Evolutionary conservation across 2,888 invertebrate genomes (phyloP), one percentile per base, ranked within the genome.

Genomic region (Cephus pygmeus): DNA sequence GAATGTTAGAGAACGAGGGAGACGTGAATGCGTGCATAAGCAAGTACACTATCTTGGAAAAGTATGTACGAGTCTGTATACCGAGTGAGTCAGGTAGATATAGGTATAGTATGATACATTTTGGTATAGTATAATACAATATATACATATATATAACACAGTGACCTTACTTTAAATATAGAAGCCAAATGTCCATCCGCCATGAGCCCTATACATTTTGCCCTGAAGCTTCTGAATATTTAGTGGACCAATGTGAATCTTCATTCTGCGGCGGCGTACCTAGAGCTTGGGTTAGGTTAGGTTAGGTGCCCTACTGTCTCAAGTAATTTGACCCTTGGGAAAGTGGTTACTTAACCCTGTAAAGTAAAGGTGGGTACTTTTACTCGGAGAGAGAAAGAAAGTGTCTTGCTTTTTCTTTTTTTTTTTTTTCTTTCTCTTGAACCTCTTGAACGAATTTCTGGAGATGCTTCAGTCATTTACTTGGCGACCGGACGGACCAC

Each of bases 21-120:
- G 71, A 71, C 23, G 71, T 71, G 71, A 71, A 71, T 71, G 71
- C 71, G 71, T 71, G 71, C 71, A 71, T 31, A 71, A 71, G 71
- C 71, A 71, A 71, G 31, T 71, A 71, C 71, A 71, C 71, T 71
- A 31, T 71, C 71, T 31, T 33, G 33, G 12, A 31, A 33, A 33
- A 33, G 71, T 33, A 33, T 71, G 31, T 33, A 23, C 15, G 23
- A 56, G 2, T 56, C 56, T 56, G 56, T 6, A 23, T 56, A 23
- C 9, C 9, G 56, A 56, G 23, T 56, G 23, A 69, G 56, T 33
- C 73, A 69, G 71, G 73, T n/a, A 74, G 74, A 56, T 30, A 34
- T 71, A 73, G 76, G 56, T 68, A 69, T 23, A 30, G 56, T 56
- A 1, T 23, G 6, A 6, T 56, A 56, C 23, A 15, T 56, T 56